Base-by-base conservation (phyloP, 2,113 vertebrate species). In the Shinisaurus crocodilurus region DNA sequence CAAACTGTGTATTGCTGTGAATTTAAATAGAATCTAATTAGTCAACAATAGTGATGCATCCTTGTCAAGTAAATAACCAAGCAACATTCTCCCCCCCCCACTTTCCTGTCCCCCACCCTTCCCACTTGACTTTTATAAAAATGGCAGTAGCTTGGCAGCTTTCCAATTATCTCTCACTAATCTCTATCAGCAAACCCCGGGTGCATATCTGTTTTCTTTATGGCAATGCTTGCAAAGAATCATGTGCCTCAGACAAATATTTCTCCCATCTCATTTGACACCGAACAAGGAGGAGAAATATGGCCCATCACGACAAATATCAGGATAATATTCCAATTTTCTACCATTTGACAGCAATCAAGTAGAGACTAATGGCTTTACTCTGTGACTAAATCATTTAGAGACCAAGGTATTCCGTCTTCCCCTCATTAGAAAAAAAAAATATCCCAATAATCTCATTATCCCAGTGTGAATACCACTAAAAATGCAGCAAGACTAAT, bases 311-410 rank as follows among this genome's bases (percentile, higher is more conserved):
- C 95, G 95, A 98, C 98, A 98, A 97, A 98, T 96, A 97, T 95
- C 95, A 95, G 95, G 96, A 97, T 98, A 97, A 97, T 97, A 97
- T 98, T 98, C 97, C 96, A 93, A 96, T 96, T 94, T 94, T 96
- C 96, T 96, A 96, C 97, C 92, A 87, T 96, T 96, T 98, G 98
- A 98, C 98, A 99, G 98, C 98, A 99, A 98, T 98, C 97, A 97
- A 96, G 92, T 79, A 69, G 98, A 97, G 97, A 98, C 95, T 97
- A 98, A 99, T 98, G 97, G 96, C 94, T 95, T 97, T 96, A 96
- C 96, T 97, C 98, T 94, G 96, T 95, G 97, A 97, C 98, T 98
- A 97, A 97, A 98, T 98, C 98, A 97, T 96, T 97, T 96, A 96
- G 95, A 96, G 93, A 95, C 97, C 96, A 97, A 98, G 97, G 96